phyloP scores from a whole-genome alignment of 2,888 invertebrate species.

The Nephrocerus scutellatus region DNA sequence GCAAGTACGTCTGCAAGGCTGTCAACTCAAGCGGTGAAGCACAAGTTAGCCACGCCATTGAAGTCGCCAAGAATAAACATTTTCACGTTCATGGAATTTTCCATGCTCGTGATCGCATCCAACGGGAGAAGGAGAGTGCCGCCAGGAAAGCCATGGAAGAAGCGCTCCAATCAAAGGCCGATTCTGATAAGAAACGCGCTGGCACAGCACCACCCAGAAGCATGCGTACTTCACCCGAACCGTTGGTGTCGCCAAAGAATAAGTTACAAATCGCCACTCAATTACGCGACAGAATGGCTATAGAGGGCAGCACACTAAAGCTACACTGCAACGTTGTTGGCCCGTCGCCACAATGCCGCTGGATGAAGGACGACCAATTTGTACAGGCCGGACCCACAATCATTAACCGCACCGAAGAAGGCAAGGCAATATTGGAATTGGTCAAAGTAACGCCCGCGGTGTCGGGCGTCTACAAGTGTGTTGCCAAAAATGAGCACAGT shows the following conservation, averaged over 20 bases:
- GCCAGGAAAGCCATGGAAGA: conserved; percentile 43
- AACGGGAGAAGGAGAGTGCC: conserved; percentile 38
- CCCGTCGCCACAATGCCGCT: conserved; percentile 61
- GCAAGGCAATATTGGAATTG: conserved; percentile 68
- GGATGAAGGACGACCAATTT: conserved; percentile 67
- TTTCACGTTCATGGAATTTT: conserved; percentile 45
- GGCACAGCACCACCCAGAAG: conserved; percentile 29
- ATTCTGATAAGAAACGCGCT: conserved; percentile 40
- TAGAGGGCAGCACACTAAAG: conserved; percentile 67
- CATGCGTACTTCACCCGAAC: conserved; percentile 33
- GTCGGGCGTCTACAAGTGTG: conserved; percentile 75
- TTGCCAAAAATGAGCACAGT: conserved; percentile 69
- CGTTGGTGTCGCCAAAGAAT: conserved; percentile 41
- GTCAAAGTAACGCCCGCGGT: conserved; percentile 59
- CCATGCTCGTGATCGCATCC: conserved; percentile 41
- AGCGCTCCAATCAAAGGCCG: conserved; percentile 44
- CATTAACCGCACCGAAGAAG: conserved; percentile 57
- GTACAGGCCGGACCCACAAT: conserved; percentile 54
- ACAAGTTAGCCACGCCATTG: conserved; percentile 45
- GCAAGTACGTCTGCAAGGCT: conserved; percentile 63
- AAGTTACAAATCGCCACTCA: conserved; percentile 61
- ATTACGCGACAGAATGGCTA: conserved; percentile 68
- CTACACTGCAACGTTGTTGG: conserved; percentile 72
- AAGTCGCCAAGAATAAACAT: conserved; percentile 53
- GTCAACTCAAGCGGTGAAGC: conserved; percentile 61